Base-by-base conservation (phyloP, 2,888 invertebrate genomes). In the Epicampocera succincta region DNA sequence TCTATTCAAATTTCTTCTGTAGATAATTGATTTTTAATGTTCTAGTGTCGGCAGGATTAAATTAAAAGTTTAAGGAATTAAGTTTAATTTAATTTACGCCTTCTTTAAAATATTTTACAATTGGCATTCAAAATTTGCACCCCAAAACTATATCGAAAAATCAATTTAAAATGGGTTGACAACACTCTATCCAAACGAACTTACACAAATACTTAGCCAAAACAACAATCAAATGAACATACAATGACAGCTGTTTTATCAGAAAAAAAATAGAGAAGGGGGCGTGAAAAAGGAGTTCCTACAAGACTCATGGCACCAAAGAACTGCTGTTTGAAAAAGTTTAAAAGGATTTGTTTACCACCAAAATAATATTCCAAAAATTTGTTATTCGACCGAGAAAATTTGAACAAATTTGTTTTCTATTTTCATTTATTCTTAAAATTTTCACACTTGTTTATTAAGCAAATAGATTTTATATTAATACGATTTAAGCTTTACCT, bases 131-230 rank as follows among this genome's bases (percentile, higher is more conserved):
- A 0, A 50, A 54, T 60, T 19, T 46, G 6, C 69, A 66, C 15
- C 56, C 50, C 48, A 58, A 46, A 40, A 4, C 63, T 40, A 69
- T 42, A 69, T 65, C 58, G 69, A 80, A 80, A 80, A 80, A 80
- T 80, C 80, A 80, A 80, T 80, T 80, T 63, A 56, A 72, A 75
- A 71, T 71, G 71, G 74, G 74, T 75, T 80, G 80, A 80, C 74
- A 75, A 80, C 75, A 79, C 80, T 63, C 46, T 42, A 63, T n/a
- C 33, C 33, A 17, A 48, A 13, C 44, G 9, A 44, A 66, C 19
- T 38, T 12, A 54, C 17, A 58, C 33, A 69, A 44, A 68, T 8
- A 66, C 40, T 50, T 19, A 58, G 9, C 17, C 21, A 68, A 75
- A 56, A 52, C 48, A 76, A 72, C 80, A 80, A 63, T 61, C 58